Conservation (phyloP, 30 jellyfish, hydroid and myxozoan genomes). For the Rhopilema esculentum region DNA sequence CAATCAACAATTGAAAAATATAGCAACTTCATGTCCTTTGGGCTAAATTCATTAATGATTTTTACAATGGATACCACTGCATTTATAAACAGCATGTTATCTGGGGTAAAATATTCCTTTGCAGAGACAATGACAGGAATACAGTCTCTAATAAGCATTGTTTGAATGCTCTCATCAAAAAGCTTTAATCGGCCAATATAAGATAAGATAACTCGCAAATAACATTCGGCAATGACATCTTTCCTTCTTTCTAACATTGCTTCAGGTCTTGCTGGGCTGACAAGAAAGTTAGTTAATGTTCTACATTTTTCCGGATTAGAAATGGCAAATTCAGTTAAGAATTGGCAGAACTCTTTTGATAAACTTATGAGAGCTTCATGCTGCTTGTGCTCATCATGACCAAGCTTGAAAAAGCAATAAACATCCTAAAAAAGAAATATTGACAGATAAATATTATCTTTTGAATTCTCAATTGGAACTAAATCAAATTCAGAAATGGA, state of each 20-base stretch:
- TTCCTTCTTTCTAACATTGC: conserved; percentile 25
- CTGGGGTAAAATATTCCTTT: conserved; percentile 49
- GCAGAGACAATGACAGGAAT: conserved; percentile 42
- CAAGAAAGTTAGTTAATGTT: conserved; percentile 52
- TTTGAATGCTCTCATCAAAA: conserved; percentile 51
- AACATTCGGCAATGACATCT: conserved; percentile 48
- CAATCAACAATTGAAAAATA: conserved; percentile 56
- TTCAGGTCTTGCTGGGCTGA: conserved; percentile 24
- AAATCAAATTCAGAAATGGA: too few relatives aligned
- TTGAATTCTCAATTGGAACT: not conserved
- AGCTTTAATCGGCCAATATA: conserved; percentile 60
- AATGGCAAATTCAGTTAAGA: conserved; percentile 64
- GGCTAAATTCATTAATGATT: conserved; percentile 28
- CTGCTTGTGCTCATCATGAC: conserved; percentile 25
- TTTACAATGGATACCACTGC: conserved; percentile 55
- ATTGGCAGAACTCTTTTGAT: conserved; percentile 53
- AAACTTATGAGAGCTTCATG: conserved; percentile 24
- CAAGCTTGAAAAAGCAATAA: conserved; percentile 43
- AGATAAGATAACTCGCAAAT: conserved; percentile 46
- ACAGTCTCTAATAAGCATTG: conserved; percentile 69
- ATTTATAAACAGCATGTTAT: conserved; percentile 22
- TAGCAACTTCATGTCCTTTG: conserved; percentile 22
- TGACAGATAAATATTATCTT: not conserved
- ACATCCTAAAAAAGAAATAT: conserved; percentile 22
- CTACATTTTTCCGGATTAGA: conserved; percentile 46